Conservation (phyloP, 1,140 invertebrate species). For the Luehdorfia chinensis region DNA sequence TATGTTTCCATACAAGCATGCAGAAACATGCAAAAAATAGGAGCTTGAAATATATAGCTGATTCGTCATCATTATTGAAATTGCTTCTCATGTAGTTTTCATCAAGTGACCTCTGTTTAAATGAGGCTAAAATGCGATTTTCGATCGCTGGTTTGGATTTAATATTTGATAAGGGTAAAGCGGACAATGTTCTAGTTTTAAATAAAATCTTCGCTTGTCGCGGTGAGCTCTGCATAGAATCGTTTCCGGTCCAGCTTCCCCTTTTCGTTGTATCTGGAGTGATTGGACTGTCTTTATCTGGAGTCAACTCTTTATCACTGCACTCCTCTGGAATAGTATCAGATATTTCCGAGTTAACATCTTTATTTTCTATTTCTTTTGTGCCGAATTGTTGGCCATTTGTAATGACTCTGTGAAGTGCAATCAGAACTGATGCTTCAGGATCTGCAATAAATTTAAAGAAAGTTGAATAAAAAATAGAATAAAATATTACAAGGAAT, state of each 20-base stretch:
- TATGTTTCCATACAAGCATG: conserved; percentile 74
- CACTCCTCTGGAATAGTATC: conserved; percentile 39
- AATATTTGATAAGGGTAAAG: conserved; percentile 56
- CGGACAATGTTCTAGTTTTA: conserved; percentile 70
- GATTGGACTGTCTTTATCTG: conserved; percentile 49
- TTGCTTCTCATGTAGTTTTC: conserved; percentile 65
- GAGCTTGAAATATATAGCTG: conserved; percentile 70
- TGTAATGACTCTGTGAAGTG: conserved; percentile 43
- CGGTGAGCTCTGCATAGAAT: conserved; percentile 48
- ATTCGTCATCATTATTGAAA: conserved; percentile 64
- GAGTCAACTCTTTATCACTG: conserved; percentile 53
- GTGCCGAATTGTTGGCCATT: conserved; percentile 26
- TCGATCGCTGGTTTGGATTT: conserved; percentile 59
- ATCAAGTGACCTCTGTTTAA: conserved; percentile 65
- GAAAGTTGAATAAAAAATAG: not conserved
- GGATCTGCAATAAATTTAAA: conserved; percentile 43
- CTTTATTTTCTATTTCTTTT: conserved; percentile 18
- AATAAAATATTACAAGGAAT: too few relatives aligned
- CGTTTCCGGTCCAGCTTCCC: conserved; percentile 49
- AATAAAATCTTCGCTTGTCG: conserved; percentile 62
- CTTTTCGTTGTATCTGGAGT: conserved; percentile 50
- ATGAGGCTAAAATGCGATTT: conserved; percentile 55
- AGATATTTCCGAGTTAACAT: conserved; percentile 22
- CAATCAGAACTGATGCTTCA: conserved; percentile 47
- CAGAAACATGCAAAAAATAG: conserved; percentile 69